phyloP scores from a whole-genome alignment of 2,797 vertebrate genomes.

The Cercopithecus hamlyni region DNA sequence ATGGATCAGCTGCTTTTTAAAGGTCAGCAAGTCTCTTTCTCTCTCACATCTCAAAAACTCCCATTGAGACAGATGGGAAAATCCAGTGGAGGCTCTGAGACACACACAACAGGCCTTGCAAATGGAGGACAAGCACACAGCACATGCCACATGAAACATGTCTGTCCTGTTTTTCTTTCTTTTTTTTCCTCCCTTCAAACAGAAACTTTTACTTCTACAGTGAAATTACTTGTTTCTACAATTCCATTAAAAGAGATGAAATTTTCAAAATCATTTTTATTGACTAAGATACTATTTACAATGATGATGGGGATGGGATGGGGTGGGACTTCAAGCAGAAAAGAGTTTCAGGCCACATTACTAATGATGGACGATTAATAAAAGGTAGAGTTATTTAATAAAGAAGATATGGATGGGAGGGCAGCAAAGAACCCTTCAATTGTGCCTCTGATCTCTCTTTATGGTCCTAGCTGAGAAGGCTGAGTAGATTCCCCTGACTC shows the following conservation, averaged over 20 bases:
- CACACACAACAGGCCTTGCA: not conserved
- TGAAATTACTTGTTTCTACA: not conserved
- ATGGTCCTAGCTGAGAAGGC: not conserved
- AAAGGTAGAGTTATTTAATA: not conserved
- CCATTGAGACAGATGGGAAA: slow-evolving; percentile 33
- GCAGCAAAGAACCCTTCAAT: not conserved
- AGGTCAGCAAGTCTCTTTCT: slow-evolving; percentile 72
- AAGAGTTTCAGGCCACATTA: not conserved
- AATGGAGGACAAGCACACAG: not conserved
- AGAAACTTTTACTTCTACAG: not conserved
- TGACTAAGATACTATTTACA: not conserved
- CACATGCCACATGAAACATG: not conserved
- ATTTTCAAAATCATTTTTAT: slow-evolving; percentile 41
- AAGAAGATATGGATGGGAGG: not conserved
- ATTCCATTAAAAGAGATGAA: not conserved
- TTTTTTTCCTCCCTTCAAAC: not conserved
- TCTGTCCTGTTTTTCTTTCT: not conserved
- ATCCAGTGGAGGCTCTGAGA: not conserved
- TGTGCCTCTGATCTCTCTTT: not conserved
- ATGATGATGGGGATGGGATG: not conserved
- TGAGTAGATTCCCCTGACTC: not conserved
- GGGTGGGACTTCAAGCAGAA: not conserved
- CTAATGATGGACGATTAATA: not conserved
- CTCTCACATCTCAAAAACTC: slow-evolving; percentile 72
- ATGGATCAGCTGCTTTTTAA: slow-evolving; percentile 66